Percentiles rank a stretch among this genome's conserved stretches.
These are phyloP conservation scores for Pygmarrhopalites habei DNA, from an alignment of 1,140 invertebrate genomes.

Conservation along the genomic window DNA sequence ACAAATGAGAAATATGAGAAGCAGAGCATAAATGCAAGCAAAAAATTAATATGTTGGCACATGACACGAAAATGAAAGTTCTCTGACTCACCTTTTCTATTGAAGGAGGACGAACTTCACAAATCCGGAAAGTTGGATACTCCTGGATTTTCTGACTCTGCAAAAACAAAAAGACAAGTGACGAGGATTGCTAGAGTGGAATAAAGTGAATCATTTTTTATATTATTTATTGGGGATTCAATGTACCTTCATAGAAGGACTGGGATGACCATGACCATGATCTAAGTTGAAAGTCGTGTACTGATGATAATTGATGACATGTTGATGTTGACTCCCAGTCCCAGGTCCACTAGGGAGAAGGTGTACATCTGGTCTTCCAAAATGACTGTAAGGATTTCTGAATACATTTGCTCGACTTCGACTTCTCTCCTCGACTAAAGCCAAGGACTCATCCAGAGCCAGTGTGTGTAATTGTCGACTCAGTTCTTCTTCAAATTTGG, in stretches of 20 bases:
- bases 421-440: slow-evolving; percentile 36
- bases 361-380: slow-evolving; percentile 37
- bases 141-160: slow-evolving; percentile 29
- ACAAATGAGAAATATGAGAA: too few species aligned
- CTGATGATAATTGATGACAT: slow-evolving; percentile 22
- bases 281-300: slow-evolving; percentile 22
- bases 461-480: slow-evolving; percentile 34
- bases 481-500: slow-evolving; percentile 37
- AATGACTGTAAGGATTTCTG: slow-evolving; percentile 38
- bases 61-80: too few species aligned
- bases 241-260: not conserved
- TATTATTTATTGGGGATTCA: too few species aligned
- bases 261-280: slow-evolving; percentile 23
- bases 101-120: slow-evolving; percentile 38
- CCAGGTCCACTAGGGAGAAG: slow-evolving; percentile 30
- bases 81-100: slow-evolving; percentile 39
- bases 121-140: slow-evolving; percentile 37
- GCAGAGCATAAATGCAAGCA: too few species aligned
- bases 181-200: too few species aligned
- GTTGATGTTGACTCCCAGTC: slow-evolving; percentile 20
- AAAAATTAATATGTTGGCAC: too few species aligned
- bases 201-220: too few species aligned
- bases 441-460: slow-evolving; percentile 38
- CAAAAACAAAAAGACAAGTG: too few species aligned
- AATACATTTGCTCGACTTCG: slow-evolving; percentile 26